Evolutionary conservation across 2,888 invertebrate species (phyloP), one percentile per base, ranked within the genome.

Genomic region (Cryptosula pallasiana): DNA sequence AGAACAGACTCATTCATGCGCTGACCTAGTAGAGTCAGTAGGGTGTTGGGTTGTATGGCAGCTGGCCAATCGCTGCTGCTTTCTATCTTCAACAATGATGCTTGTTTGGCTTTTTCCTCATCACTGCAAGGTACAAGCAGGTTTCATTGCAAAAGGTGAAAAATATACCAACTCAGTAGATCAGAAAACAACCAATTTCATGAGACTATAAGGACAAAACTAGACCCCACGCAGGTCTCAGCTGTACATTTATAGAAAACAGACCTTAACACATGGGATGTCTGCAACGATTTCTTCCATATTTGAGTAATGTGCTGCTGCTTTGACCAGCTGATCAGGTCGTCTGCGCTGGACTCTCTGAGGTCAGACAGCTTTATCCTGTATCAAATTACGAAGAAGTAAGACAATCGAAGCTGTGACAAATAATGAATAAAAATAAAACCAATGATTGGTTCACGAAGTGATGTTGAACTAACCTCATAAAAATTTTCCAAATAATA

Each of bases 1-100:
- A 63, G 32, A 13, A 32, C 2, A 13, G 32, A 63, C 3, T 27
- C 9, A 27, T 32, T 32, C 63, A 63, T 63, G 29, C 32, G 29
- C 34, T 63, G 63, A 63, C 25, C 5, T 1, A 25, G 63, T 5
- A 63, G 63, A 32, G 63, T 34, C 2, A 63, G 63, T 32, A 63
- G 5, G 13, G 63, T 63, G 63, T 63, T 63, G 32, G 63, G 63
- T 32, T 63, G 63, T 27, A 63, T 63, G 32, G 63, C 25, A 27
- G 63, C 32, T 63, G 63, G 63, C 63, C 63, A 63, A 63, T 63
- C 63, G 32, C 63, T 63, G 32, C 63, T 63, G 3, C 5, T 32
- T 32, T 63, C 63, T 27, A 63, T 9, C 34, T 34, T 63, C 25
- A 63, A 16, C 27, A 63, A 32, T 27, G 13, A 2, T 9, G 25